Conservation (phyloP, 2,888 invertebrate species). For the Heterodera filipjevi region DNA sequence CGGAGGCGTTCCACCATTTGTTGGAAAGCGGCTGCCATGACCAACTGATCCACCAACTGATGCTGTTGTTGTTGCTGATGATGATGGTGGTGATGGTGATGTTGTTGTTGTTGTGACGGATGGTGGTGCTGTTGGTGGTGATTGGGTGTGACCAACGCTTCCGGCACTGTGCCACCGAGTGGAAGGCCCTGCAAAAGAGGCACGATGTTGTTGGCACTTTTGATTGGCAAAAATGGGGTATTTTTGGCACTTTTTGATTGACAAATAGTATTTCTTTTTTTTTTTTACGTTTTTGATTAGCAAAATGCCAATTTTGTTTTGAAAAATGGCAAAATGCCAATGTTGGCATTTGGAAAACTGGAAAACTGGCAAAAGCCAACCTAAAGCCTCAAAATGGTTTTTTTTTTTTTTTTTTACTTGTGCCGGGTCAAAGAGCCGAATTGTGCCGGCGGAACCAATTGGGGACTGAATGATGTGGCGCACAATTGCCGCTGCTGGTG, state of each 20-base stretch:
- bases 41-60: constrained; percentile 7
- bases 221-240: too few species aligned
- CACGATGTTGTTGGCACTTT: too few species aligned
- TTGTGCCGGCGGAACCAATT: neutral
- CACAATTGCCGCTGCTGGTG: neutral
- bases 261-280: too few species aligned
- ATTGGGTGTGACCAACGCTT: neutral
- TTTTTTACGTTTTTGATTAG: too few species aligned
- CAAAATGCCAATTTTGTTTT: too few species aligned
- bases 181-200: constrained; percentile 10
- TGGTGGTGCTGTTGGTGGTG: constrained; percentile 8
- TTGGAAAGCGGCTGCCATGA: constrained; percentile 21
- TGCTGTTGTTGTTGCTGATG: constrained; percentile 16
- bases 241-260: too few species aligned
- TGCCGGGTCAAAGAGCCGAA: neutral
- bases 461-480: neutral
- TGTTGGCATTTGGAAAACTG: too few species aligned
- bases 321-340: too few species aligned
- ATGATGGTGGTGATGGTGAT: constrained; percentile 6
- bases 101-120: constrained; percentile 17
- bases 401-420: neutral
- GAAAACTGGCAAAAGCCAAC: too few species aligned
- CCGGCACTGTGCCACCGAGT: neutral
- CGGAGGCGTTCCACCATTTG: constrained; percentile 27
- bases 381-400: too few species aligned